Percentiles rank a stretch among this genome's conserved stretches.
These are phyloP conservation scores for Calephelis nemesis DNA, from an alignment of 1,140 invertebrate genomes.

Conservation along the genomic window DNA sequence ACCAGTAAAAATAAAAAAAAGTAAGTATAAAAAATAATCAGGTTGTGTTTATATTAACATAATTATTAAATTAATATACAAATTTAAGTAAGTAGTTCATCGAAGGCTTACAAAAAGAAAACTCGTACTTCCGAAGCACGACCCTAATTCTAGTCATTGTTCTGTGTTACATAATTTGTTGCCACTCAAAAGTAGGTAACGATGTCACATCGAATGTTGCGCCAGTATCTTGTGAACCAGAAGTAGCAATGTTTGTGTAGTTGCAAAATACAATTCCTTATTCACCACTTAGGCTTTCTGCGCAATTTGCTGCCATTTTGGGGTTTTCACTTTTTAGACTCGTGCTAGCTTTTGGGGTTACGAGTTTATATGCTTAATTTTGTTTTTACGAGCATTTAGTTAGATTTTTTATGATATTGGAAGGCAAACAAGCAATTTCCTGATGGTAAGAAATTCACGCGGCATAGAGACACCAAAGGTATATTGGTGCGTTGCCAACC, in stretches of 20 bases:
- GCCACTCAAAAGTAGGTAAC: conserved; percentile 74
- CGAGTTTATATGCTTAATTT: neutral
- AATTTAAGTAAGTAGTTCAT: neutral
- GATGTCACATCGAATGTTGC: conserved; percentile 75
- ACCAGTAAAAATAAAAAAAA: too few relatives aligned
- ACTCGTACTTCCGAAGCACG: conserved; percentile 71
- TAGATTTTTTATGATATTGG: too few relatives aligned
- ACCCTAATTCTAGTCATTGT: conserved; percentile 68
- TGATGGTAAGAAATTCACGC: too few relatives aligned
- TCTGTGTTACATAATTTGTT: conserved; percentile 72
- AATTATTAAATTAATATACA: too few relatives aligned
- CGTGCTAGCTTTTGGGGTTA: conserved; percentile 4
- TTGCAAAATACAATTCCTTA: conserved; percentile 38
- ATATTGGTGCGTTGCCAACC: too few relatives aligned
- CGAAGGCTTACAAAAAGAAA: conserved; percentile 10
- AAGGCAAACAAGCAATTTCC: too few relatives aligned
- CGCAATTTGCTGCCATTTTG: conserved; percentile 8
- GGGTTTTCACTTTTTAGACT: conserved; percentile 19
- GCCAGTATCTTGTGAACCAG: conserved; percentile 59
- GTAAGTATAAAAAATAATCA: too few relatives aligned
- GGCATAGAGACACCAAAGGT: too few relatives aligned
- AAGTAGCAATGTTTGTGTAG: conserved; percentile 40
- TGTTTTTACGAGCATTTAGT: neutral
- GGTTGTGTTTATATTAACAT: too few relatives aligned
- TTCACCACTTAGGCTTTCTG: conserved; percentile 7